These are phyloP conservation scores for Forficula auricularia DNA, from an alignment of 1,140 invertebrate genomes.

Conservation along the genomic window DNA sequence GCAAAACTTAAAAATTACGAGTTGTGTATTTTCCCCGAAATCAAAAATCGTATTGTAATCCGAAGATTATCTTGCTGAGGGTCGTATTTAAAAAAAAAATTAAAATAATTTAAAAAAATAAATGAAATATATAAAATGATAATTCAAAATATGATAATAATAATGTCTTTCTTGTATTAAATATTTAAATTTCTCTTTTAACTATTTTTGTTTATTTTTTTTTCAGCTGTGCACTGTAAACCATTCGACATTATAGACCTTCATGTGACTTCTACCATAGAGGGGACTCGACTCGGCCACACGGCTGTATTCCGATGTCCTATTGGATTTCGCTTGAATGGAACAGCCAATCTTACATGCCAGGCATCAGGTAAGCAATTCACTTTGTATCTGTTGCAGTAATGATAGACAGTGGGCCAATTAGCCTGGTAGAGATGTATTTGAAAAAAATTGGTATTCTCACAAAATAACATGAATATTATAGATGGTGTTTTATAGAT, in stretches of 20 bases:
- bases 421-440: too few species aligned
- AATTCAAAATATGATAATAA: not conserved
- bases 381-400: too few species aligned
- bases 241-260: conserved; percentile 26
- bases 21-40: too few species aligned
- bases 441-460: too few species aligned
- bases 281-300: conserved; percentile 49
- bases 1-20: too few species aligned
- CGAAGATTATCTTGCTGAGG: too few species aligned
- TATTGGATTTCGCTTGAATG: conserved; percentile 48
- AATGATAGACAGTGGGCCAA: too few species aligned
- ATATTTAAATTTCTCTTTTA: too few species aligned
- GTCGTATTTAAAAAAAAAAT: not conserved
- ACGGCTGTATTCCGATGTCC: conserved; percentile 47
- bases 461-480: too few species aligned
- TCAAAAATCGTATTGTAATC: too few species aligned
- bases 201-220: conserved; percentile 10
- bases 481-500: too few species aligned
- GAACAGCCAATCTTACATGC: conserved; percentile 48
- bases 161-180: not conserved
- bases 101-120: too few species aligned
- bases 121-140: not conserved
- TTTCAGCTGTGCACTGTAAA: conserved; percentile 42
- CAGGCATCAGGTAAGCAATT: conserved; percentile 44
- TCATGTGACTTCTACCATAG: conserved; percentile 36